Conservation (phyloP, 2,113 vertebrate species). For the Stegostoma tigrinum region DNA sequence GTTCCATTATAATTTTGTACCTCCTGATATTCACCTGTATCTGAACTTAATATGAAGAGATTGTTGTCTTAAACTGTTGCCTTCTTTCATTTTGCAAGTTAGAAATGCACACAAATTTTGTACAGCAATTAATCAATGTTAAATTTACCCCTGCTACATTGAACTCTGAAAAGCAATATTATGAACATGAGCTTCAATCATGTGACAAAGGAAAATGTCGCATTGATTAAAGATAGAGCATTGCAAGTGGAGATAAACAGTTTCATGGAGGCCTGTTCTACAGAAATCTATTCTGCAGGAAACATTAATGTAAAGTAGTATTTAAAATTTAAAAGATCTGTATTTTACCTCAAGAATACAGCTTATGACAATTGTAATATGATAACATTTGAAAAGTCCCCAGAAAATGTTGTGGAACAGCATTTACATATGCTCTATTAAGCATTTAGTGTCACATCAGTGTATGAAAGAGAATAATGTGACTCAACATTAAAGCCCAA, state of each 20-base stretch:
- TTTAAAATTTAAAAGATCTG: neutral
- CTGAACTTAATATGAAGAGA: slow-evolving; percentile 18
- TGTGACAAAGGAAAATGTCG: neutral
- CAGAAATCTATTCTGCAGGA: neutral
- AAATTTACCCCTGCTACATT: neutral
- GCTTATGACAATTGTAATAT: neutral
- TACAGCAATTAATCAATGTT: slow-evolving; percentile 3
- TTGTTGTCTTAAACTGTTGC: neutral
- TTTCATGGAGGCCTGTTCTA: neutral
- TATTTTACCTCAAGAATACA: neutral
- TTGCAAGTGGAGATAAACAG: neutral
- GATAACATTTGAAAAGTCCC: neutral
- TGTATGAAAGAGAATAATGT: neutral
- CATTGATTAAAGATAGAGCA: neutral
- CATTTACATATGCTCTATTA: neutral
- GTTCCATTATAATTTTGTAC: neutral
- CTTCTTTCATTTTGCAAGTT: neutral
- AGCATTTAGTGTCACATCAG: neutral
- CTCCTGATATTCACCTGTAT: neutral
- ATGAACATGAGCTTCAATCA: neutral
- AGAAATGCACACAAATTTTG: neutral
- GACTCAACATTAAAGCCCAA: neutral
- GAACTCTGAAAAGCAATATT: neutral
- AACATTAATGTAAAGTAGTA: neutral
- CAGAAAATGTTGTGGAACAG: neutral